Evolutionary conservation across 1,140 invertebrate genomes (phyloP).

Genomic region (Bombus superbus): DNA sequence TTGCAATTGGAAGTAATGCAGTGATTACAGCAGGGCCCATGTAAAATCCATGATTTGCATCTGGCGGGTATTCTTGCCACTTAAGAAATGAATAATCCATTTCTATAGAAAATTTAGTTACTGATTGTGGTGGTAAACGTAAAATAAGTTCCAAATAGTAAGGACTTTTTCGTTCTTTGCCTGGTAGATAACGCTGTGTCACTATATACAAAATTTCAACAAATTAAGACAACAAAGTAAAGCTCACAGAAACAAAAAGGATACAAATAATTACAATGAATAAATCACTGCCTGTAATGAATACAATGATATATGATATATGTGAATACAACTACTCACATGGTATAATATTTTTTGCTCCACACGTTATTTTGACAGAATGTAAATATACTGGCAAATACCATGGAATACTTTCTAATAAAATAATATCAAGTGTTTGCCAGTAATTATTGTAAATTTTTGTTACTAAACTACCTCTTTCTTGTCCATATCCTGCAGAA

Average conservation of each 20-base stretch:
- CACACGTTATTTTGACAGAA: conserved; percentile 89
- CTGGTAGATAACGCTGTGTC: conserved; percentile 89
- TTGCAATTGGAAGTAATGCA: conserved; percentile 89
- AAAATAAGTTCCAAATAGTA: conserved; percentile 96
- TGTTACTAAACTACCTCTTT: conserved; percentile 93
- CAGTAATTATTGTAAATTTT: conserved; percentile 91
- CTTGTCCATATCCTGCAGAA: conserved; percentile 87
- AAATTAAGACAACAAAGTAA: background rate
- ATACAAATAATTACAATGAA: background rate
- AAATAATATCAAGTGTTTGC: conserved; percentile 86
- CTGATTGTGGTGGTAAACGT: conserved; percentile 90
- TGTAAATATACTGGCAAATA: conserved; percentile 96
- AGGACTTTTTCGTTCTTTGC: conserved; percentile 90
- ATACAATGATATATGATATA: too few relatives aligned
- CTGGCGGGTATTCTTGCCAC: conserved; percentile 99
- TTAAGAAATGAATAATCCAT: conserved; percentile 98
- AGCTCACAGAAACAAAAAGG: too few relatives aligned
- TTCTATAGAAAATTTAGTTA: conserved; percentile 92
- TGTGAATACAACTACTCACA: conserved; percentile 78
- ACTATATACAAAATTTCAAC: conserved; percentile 66
- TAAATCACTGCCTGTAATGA: background rate
- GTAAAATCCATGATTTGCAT: conserved; percentile 99
- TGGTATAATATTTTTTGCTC: conserved; percentile 85
- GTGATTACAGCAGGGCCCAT: conserved; percentile 93
- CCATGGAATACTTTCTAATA: conserved; percentile 95